Percentiles rank a stretch among this genome's conserved stretches.
phyloP scores from a whole-genome alignment of 2,888 invertebrate genomes.

The Ormyrus rosae region DNA sequence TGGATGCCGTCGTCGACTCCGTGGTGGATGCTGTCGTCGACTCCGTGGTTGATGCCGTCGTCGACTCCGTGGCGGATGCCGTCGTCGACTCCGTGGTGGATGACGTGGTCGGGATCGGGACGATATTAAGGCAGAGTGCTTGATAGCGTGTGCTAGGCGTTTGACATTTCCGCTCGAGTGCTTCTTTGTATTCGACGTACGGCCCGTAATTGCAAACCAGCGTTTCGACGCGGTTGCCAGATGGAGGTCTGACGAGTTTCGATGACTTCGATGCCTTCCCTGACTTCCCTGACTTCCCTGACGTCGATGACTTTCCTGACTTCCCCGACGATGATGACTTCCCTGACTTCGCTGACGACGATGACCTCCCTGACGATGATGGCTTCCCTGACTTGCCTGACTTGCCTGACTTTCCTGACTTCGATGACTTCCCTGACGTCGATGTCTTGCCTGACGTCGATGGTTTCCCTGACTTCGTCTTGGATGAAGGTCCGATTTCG shows the following conservation, averaged over 20 bases:
- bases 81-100: too few species aligned
- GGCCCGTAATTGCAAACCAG: conserved; percentile 73
- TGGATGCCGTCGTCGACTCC: too few species aligned
- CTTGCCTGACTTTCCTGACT: too few species aligned
- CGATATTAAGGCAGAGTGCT: conserved; percentile 61
- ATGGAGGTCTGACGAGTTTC: conserved; percentile 53
- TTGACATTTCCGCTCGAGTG: conserved; percentile 39
- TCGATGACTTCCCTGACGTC: too few species aligned
- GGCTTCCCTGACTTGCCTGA: too few species aligned
- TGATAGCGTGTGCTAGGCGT: conserved; percentile 60
- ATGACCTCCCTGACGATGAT: too few species aligned
- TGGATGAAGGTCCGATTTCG: neutral
- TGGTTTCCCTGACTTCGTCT: too few species aligned
- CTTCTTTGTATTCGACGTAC: conserved; percentile 65
- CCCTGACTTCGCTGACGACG: conserved; percentile 40
- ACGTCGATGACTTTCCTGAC: conserved; percentile 56
- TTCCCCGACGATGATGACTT: conserved; percentile 53
- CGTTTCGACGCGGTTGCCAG: conserved; percentile 61
- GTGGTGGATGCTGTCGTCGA: too few species aligned
- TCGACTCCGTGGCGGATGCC: too few species aligned
- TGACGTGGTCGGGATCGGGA: too few species aligned
- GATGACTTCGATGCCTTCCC: conserved; percentile 7
- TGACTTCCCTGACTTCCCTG: conserved; percentile 54
- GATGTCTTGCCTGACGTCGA: too few species aligned
- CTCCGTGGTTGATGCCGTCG: too few species aligned